phyloP scores from a whole-genome alignment of 1,140 invertebrate species.

The Euwallacea similis region DNA sequence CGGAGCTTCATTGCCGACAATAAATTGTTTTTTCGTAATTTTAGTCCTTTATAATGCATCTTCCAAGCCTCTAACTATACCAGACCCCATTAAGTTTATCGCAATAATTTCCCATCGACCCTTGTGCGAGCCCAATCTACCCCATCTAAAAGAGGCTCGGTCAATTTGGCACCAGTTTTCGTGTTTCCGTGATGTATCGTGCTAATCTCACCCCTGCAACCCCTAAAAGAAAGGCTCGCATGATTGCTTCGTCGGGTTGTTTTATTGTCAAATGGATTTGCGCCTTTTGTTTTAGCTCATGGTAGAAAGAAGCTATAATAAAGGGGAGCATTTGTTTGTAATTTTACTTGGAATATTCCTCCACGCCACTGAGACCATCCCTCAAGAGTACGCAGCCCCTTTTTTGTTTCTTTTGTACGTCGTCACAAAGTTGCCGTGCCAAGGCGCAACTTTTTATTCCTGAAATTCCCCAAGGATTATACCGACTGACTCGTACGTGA shows the following conservation, averaged over 20 bases:
- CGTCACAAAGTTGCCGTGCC: conserved; percentile 31
- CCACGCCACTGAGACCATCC: conserved; percentile 13
- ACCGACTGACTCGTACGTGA: conserved; percentile 30
- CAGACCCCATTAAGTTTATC: too few species aligned
- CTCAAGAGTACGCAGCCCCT: conserved; percentile 15
- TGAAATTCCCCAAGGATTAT: conserved; percentile 27
- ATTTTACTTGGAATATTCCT: background rate
- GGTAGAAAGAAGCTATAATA: too few species aligned
- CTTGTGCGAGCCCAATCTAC: conserved; percentile 30
- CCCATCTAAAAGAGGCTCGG: conserved; percentile 35
- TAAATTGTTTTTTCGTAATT: too few species aligned
- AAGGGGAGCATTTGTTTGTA: conserved; percentile 17
- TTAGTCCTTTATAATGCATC: too few species aligned
- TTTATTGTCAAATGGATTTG: conserved; percentile 47
- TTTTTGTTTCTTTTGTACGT: conserved; percentile 34
- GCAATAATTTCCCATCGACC: background rate
- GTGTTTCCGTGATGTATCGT: conserved; percentile 48
- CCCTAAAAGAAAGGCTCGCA: conserved; percentile 42
- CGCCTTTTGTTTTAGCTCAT: conserved; percentile 39
- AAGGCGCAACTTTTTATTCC: conserved; percentile 26
- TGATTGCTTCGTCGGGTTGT: conserved; percentile 50
- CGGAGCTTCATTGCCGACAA: too few species aligned
- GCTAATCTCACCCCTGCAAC: conserved; percentile 47
- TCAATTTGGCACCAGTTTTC: conserved; percentile 38
- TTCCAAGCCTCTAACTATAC: too few species aligned